A percentile compares a stretch with the other conserved stretches of the same genome.
These are phyloP conservation scores for Aleiodes testaceus DNA, from an alignment of 2,888 invertebrate genomes.

Conservation along the genomic window DNA sequence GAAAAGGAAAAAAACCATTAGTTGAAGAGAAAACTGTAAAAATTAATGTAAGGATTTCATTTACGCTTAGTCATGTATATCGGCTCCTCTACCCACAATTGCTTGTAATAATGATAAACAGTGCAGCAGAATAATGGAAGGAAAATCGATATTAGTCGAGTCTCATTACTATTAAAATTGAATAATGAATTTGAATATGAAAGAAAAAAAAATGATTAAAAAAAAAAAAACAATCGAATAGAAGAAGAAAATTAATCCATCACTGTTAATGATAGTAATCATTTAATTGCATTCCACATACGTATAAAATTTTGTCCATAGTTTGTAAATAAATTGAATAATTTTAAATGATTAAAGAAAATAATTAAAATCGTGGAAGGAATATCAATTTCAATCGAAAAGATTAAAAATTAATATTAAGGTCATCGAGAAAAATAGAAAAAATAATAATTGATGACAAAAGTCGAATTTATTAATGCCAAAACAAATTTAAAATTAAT, in stretches of 20 bases:
- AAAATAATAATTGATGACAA: constrained; percentile 51
- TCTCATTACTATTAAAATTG: constrained; percentile 13
- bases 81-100: constrained; percentile 31
- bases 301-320: constrained; percentile 58
- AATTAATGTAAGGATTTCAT: constrained; percentile 45
- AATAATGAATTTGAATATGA: constrained; percentile 23
- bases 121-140: constrained; percentile 16
- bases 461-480: constrained; percentile 56
- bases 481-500: constrained; percentile 40
- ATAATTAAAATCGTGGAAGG: constrained; percentile 31
- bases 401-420: constrained; percentile 27
- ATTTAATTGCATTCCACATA: constrained; percentile 27
- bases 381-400: constrained; percentile 17
- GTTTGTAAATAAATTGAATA: constrained; percentile 54
- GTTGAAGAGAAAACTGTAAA: constrained; percentile 37
- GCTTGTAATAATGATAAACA: constrained; percentile 38
- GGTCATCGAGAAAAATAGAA: constrained; percentile 47
- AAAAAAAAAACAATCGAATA: constrained; percentile 13
- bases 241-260: constrained; percentile 25
- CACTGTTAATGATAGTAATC: constrained; percentile 35
- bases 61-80: constrained; percentile 47
- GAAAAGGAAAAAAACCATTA: not conserved
- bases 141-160: constrained; percentile 18
- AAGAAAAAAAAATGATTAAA: constrained; percentile 14
- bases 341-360: constrained; percentile 43